Conservation (phyloP, 2,888 invertebrate species). For the Lottia scabra region DNA sequence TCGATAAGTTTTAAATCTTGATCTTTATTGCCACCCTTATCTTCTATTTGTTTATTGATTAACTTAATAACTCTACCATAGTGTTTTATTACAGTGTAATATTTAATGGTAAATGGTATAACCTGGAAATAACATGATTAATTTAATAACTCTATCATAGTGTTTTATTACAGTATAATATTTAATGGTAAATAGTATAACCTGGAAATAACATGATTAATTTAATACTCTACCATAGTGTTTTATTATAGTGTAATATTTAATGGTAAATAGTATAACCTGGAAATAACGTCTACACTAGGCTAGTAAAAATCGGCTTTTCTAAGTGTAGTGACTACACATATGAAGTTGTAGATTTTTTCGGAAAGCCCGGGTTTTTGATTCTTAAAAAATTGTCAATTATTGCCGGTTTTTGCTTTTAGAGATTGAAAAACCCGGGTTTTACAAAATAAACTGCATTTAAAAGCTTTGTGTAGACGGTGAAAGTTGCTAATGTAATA, state of each 20-base stretch:
- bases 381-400: no score
- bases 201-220: slow-evolving; percentile 73
- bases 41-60: slow-evolving; percentile 82
- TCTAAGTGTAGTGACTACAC: not conserved
- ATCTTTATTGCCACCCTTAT: slow-evolving; percentile 74
- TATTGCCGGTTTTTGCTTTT: no score
- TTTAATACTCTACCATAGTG: slow-evolving; percentile 88
- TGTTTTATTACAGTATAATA: slow-evolving; percentile 84
- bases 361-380: no score
- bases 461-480: no score
- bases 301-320: no score
- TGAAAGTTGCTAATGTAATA: no score
- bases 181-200: slow-evolving; percentile 74
- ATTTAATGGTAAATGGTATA: slow-evolving; percentile 75
- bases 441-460: no score
- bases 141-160: slow-evolving; percentile 85
- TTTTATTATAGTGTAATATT: slow-evolving; percentile 82
- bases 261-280: slow-evolving; percentile 73
- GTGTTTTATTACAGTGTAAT: slow-evolving; percentile 82
- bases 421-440: no score
- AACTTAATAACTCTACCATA: slow-evolving; percentile 86
- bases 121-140: slow-evolving; percentile 72
- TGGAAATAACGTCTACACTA: no score
- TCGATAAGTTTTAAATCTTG: slow-evolving; percentile 44
- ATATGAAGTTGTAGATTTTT: not conserved